Conservation (phyloP, 2,888 invertebrate genomes). For the Eristalis arbustorum region DNA sequence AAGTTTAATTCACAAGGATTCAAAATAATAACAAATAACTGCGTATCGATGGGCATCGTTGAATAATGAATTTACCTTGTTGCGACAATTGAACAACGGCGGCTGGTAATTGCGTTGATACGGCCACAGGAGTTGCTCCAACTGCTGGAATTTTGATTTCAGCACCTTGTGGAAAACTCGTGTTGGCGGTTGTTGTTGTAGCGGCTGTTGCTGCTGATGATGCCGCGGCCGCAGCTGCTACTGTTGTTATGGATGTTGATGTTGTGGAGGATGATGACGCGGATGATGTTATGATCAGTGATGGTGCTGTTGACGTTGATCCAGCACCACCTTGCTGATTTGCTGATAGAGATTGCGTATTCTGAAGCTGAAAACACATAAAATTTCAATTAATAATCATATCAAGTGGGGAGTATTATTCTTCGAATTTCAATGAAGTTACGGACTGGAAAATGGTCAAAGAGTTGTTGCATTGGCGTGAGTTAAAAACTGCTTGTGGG, state of each 20-base stretch:
- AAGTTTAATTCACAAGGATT: conserved; percentile 19
- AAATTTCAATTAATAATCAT: not conserved
- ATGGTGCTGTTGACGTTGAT: conserved; percentile 50
- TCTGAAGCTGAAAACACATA: conserved; percentile 71
- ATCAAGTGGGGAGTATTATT: not conserved
- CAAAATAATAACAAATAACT: conserved; percentile 34
- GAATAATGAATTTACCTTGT: conserved; percentile 80
- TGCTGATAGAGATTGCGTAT: conserved; percentile 77
- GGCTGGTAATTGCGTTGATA: conserved; percentile 83
- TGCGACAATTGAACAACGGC: conserved; percentile 84
- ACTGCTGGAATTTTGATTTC: conserved; percentile 84
- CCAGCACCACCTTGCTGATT: conserved; percentile 62
- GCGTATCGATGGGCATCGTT: not conserved
- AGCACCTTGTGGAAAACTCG: conserved; percentile 79
- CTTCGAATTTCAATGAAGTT: not conserved
- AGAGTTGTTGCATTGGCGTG: not conserved
- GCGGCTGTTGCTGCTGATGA: conserved; percentile 29
- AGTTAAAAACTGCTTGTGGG: no score
- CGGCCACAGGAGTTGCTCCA: conserved; percentile 83
- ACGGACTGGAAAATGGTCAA: not conserved
- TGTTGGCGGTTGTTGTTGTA: conserved; percentile 43
- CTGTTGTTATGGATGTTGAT: conserved; percentile 46
- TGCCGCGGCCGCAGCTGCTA: conserved; percentile 31
- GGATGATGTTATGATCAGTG: conserved; percentile 58
- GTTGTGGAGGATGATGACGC: conserved; percentile 13